These are phyloP conservation scores for Leptobrachium ailaonicum DNA, from an alignment of 2,113 vertebrate genomes.

Conservation along the genomic window DNA sequence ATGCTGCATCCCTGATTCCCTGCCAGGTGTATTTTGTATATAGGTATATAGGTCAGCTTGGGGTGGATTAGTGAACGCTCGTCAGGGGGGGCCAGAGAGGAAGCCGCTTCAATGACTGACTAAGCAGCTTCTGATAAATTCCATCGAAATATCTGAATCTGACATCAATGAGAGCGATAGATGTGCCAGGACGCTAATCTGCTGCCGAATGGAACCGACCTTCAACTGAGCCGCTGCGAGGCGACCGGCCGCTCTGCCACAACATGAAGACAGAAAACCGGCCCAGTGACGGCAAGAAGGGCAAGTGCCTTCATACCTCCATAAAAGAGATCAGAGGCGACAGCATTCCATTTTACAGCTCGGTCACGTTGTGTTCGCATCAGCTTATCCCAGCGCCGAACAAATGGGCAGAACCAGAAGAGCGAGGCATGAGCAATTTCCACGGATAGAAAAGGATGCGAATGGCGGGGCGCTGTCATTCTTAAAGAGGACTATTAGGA, in stretches of 20 bases:
- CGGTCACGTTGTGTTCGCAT: slow-evolving; percentile 96
- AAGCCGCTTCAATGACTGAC: slow-evolving; percentile 51
- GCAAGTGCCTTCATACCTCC: slow-evolving; percentile 85
- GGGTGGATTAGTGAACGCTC: slow-evolving; percentile 58
- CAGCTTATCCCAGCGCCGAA: slow-evolving; percentile 92
- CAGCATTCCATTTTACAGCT: slow-evolving; percentile 95
- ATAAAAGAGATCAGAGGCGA: slow-evolving; percentile 94
- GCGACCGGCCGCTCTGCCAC: slow-evolving; percentile 70
- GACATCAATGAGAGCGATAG: slow-evolving; percentile 71
- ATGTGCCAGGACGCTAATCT: slow-evolving; percentile 73
- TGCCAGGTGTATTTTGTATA: slow-evolving; percentile 28
- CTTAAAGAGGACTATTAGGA: slow-evolving; percentile 91
- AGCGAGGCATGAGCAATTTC: slow-evolving; percentile 91
- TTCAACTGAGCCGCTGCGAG: slow-evolving; percentile 68
- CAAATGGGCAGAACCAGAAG: slow-evolving; percentile 91
- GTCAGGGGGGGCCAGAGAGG: slow-evolving; percentile 51
- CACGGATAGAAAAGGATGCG: slow-evolving; percentile 87
- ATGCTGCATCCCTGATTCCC: no score
- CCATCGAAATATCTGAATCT: slow-evolving; percentile 80
- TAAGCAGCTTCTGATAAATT: slow-evolving; percentile 68
- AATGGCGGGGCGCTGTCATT: slow-evolving; percentile 89
- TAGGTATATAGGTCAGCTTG: slow-evolving; percentile 55
- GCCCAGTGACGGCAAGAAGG: slow-evolving; percentile 10
- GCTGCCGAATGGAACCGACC: slow-evolving; percentile 77
- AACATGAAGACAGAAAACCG: slow-evolving; percentile 48